These are phyloP conservation scores for Drosophila nigromelanica DNA, from an alignment of 1,140 invertebrate genomes.

Conservation along the genomic window DNA sequence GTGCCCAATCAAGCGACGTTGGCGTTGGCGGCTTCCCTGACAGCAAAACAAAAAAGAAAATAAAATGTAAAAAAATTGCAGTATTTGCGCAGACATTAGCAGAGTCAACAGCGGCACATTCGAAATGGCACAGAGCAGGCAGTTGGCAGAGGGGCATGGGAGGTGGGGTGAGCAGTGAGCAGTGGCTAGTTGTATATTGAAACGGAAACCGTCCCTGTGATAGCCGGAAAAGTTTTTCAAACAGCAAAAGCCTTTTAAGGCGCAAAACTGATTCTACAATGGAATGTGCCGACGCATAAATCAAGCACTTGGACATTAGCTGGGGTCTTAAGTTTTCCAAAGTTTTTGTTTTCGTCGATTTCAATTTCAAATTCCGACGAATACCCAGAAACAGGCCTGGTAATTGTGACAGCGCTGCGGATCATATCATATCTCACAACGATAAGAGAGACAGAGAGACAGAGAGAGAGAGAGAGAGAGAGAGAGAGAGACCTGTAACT, in stretches of 20 bases:
- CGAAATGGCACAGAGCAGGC: slow-evolving; percentile 25
- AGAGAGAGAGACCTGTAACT: slow-evolving; percentile 11
- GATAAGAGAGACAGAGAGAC: slow-evolving; percentile 23
- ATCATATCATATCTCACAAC: slow-evolving; percentile 70
- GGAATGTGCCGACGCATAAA: slow-evolving; percentile 62
- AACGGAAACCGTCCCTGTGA: slow-evolving; percentile 59
- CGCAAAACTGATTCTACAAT: slow-evolving; percentile 52
- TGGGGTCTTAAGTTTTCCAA: slow-evolving; percentile 47
- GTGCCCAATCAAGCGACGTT: slow-evolving; percentile 30
- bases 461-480: neutral
- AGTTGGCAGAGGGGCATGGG: neutral
- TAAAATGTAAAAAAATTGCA: slow-evolving; percentile 53
- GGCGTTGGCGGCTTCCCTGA: slow-evolving; percentile 25
- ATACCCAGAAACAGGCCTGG: slow-evolving; percentile 5
- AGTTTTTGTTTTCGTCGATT: slow-evolving; percentile 11
- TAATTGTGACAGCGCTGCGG: slow-evolving; percentile 55
- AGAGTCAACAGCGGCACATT: slow-evolving; percentile 61
- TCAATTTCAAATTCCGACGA: slow-evolving; percentile 35
- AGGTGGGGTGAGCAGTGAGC: neutral
- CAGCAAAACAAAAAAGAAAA: neutral
- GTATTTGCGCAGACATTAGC: slow-evolving; percentile 76
- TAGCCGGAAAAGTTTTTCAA: slow-evolving; percentile 63
- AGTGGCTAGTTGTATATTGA: slow-evolving; percentile 17
- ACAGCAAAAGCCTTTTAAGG: slow-evolving; percentile 71
- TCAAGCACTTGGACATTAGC: slow-evolving; percentile 50